phyloP scores from a whole-genome alignment of 2,888 invertebrate genomes.

The Cheilosia variabilis region DNA sequence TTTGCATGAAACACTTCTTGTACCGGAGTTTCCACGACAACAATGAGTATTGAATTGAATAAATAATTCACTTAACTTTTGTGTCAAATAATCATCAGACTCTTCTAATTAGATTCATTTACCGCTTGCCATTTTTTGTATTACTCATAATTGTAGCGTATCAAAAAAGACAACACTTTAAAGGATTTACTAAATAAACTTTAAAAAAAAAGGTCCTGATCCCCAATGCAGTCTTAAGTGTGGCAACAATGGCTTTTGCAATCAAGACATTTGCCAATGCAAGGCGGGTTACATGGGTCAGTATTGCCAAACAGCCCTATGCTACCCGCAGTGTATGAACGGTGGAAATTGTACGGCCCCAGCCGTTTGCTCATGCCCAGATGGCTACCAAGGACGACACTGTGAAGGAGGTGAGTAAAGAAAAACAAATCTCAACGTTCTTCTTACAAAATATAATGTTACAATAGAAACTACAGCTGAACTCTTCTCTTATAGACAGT shows the following conservation, averaged over 20 bases:
- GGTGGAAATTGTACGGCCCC: conserved; percentile 96
- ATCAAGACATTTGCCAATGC: conserved; percentile 93
- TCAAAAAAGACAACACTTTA: background rate
- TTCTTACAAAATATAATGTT: conserved; percentile 29
- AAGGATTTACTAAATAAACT: conserved; percentile 13
- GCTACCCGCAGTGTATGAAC: conserved; percentile 96
- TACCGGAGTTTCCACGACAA: too few relatives aligned
- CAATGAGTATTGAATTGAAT: background rate
- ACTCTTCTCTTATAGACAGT: conserved; percentile 51
- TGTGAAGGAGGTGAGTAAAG: conserved; percentile 92
- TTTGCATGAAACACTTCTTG: too few relatives aligned
- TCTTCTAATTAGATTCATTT: conserved; percentile 6
- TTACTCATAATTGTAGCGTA: background rate
- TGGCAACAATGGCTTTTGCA: conserved; percentile 93
- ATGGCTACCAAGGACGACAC: conserved; percentile 95
- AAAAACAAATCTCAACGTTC: background rate
- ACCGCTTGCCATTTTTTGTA: conserved; percentile 43
- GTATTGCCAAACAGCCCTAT: conserved; percentile 94
- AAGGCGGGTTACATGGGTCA: conserved; percentile 96
- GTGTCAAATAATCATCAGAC: conserved; percentile 35
- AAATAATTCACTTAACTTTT: background rate
- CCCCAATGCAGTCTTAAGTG: conserved; percentile 95
- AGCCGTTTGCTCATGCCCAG: conserved; percentile 93
- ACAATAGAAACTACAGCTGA: conserved; percentile 47
- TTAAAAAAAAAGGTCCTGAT: conserved; percentile 88